Percentiles rank a stretch among this genome's conserved stretches.
Evolutionary conservation across 2,797 vertebrate species (phyloP).

Genomic region (Coccyzus lansbergi): DNA sequence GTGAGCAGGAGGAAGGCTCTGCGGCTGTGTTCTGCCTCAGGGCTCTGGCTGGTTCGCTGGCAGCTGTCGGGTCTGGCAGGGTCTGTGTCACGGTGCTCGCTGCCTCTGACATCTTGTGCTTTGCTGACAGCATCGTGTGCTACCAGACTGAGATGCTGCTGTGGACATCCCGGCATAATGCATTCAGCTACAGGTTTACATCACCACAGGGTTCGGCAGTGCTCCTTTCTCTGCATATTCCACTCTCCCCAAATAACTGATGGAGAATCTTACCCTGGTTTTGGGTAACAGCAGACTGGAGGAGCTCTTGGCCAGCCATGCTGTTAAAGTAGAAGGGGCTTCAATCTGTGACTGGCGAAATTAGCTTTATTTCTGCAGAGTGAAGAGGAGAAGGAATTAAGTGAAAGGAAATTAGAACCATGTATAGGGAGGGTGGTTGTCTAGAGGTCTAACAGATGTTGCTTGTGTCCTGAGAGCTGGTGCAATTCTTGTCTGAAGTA

Average conservation of each 20-base stretch:
- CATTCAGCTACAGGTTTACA: background rate
- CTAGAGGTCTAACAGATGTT: background rate
- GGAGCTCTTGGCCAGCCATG: background rate
- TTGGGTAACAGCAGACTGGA: background rate
- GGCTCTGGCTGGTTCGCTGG: no score
- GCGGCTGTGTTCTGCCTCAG: no score
- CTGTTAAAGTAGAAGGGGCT: background rate
- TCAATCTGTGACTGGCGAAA: background rate
- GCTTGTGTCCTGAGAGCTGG: background rate
- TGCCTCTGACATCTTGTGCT: background rate
- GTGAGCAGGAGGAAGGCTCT: background rate
- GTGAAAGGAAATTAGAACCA: background rate
- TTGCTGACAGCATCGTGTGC: background rate
- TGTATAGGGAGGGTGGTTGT: background rate
- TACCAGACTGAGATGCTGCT: background rate
- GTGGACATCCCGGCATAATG: background rate
- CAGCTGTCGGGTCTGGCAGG: background rate
- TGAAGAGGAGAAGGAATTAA: background rate
- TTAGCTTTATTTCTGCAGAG: background rate
- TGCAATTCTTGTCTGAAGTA: background rate
- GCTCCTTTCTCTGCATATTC: background rate
- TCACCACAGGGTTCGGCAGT: background rate
- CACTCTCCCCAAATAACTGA: background rate
- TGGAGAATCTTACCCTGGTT: background rate
- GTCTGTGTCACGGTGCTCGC: rapidly evolving